Evolutionary conservation across 1,140 invertebrate genomes (phyloP).

Genomic region (Zaprionus inermis): DNA sequence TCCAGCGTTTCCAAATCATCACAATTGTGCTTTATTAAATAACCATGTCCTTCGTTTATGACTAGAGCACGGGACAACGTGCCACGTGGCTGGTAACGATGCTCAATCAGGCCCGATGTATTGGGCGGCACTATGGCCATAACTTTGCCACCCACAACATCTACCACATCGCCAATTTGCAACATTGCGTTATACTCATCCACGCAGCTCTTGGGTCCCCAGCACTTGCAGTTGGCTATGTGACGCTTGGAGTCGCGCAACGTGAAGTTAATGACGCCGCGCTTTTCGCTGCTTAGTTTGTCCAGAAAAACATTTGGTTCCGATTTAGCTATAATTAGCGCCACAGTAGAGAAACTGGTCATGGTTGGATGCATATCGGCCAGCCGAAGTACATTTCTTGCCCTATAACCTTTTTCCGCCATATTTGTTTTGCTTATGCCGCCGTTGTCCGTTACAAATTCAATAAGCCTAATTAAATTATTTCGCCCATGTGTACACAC

Average conservation of each 20-base stretch:
- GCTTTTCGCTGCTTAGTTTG: constrained; percentile 52
- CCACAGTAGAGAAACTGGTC: constrained; percentile 54
- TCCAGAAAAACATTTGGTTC: constrained; percentile 59
- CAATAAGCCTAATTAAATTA: background rate
- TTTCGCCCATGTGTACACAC: constrained; percentile 2
- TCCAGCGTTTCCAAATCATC: constrained; percentile 73
- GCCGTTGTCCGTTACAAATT: constrained; percentile 8
- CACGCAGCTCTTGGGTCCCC: constrained; percentile 62
- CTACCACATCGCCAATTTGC: constrained; percentile 68
- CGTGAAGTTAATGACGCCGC: constrained; percentile 71
- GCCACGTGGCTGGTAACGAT: constrained; percentile 85
- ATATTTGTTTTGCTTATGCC: constrained; percentile 3
- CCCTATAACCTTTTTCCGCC: constrained; percentile 6
- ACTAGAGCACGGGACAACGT: constrained; percentile 85
- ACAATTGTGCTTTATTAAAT: constrained; percentile 81
- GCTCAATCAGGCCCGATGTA: background rate
- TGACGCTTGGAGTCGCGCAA: constrained; percentile 62
- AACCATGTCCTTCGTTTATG: constrained; percentile 85
- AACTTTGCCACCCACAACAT: constrained; percentile 56
- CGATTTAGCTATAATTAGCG: constrained; percentile 68
- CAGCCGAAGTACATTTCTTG: constrained; percentile 15
- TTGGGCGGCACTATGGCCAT: constrained; percentile 18
- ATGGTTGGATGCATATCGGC: constrained; percentile 55
- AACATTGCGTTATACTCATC: constrained; percentile 57
- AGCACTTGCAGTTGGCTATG: constrained; percentile 75